Base-by-base conservation (phyloP, 2,113 vertebrate genomes). In the Trematocara macrostoma region DNA sequence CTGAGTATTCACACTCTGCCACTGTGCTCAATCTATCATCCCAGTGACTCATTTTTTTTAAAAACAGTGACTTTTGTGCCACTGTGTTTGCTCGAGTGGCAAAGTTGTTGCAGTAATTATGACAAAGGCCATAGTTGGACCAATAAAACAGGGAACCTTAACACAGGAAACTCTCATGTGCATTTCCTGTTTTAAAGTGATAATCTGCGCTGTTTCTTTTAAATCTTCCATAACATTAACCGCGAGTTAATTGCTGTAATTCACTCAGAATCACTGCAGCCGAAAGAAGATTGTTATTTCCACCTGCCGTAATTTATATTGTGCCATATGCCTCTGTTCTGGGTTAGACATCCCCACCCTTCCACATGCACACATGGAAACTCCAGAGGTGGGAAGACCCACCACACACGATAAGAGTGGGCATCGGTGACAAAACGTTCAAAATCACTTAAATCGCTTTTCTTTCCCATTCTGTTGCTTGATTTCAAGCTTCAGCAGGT, bases 11-110 rank as follows among this genome's bases (percentile, higher is more conserved):
- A 2, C 26, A 49, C 26, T 49, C 15, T 76, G 45, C 45, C 45
- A 31, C 42, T n/a, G 42, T 49, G 69, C 69, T 76, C 5, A 2
- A 49, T 49, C 69, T 15, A 76, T 31, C 45, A 76, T 76, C 45
- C 26, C 45, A 76, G 45, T 76, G 6, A 51, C 26, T 29, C 15
- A 2, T 51, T 76, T 49, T 11, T 16, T n/a, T 1, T 0, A n/a
- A 74, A 49, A 16, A 29, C 38, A 1, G 38, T 49, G 42, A 1
- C 69, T 74, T 47, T 49, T 74, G 23, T 74, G 69, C 42, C 42
- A 31, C 45, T 49, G 42, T 76, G 26, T 51, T 51, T 76, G 45
- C 6, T n/a, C 4, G 0, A 76, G 71, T 34, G 71, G 26, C 26
- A 31, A 51, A 51, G 71, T 34, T n/a, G 45, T 34, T 76, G 71